These are phyloP conservation scores for Drosophila setosimentum DNA, from an alignment of 2,888 invertebrate genomes.

Conservation along the genomic window DNA sequence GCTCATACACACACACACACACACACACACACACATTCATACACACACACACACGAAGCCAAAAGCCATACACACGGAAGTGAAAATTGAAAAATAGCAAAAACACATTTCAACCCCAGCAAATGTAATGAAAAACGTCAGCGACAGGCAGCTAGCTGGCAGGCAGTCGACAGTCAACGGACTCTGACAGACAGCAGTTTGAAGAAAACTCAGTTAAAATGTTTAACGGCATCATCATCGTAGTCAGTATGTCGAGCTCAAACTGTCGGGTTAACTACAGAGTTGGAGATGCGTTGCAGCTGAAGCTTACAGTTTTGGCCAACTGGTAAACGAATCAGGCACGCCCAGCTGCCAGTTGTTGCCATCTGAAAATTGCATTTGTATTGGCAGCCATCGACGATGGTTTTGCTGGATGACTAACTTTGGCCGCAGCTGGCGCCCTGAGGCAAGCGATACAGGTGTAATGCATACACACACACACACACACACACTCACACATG, in stretches of 20 bases:
- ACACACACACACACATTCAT: conserved; percentile 16
- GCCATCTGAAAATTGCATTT: conserved; percentile 75
- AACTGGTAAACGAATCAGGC: conserved; percentile 75
- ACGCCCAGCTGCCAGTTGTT: conserved; percentile 77
- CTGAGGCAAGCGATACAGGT: conserved; percentile 41
- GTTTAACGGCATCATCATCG: conserved; percentile 67
- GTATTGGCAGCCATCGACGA: conserved; percentile 74
- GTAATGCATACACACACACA: conserved; percentile 37
- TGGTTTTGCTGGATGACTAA: conserved; percentile 68
- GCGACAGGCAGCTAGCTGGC: conserved; percentile 42
- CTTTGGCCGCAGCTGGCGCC: conserved; percentile 35
- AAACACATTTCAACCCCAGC: conserved; percentile 69
- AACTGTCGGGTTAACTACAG: conserved; percentile 7
- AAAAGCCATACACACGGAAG: conserved; percentile 59
- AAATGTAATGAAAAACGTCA: conserved; percentile 78
- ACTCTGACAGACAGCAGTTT: conserved; percentile 56
- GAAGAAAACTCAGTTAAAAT: conserved; percentile 76
- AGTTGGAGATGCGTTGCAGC: conserved; percentile 25
- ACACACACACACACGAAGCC: conserved; percentile 6
- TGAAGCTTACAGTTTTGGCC: conserved; percentile 43
- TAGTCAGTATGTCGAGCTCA: not conserved
- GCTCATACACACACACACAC: conserved; percentile 12
- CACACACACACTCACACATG: conserved; percentile 25
- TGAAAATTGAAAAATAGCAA: conserved; percentile 79
- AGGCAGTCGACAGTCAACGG: conserved; percentile 49